Evolutionary conservation across 2,113 vertebrate genomes (phyloP).

Genomic region (Marmota monax): DNA sequence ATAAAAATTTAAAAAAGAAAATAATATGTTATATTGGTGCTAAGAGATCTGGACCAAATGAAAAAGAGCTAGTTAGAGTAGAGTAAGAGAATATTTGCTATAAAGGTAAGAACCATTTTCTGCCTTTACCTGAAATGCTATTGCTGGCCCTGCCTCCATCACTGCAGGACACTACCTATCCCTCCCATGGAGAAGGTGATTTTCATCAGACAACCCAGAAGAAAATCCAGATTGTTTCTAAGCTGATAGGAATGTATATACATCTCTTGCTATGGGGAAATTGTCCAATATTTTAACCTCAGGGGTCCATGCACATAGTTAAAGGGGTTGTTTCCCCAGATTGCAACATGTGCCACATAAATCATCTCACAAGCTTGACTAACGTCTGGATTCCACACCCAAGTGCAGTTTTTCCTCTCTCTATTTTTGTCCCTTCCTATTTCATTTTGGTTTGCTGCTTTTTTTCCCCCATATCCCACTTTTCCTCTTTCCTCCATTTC

Average conservation of each 20-base stretch:
- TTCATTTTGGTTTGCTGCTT: neutral
- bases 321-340: conserved; percentile 66
- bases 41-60: neutral
- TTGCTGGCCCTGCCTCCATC: neutral
- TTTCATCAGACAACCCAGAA: conserved; percentile 64
- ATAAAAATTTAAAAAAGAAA: no score
- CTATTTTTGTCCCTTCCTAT: neutral
- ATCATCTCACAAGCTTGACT: conserved; percentile 51
- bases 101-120: neutral
- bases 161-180: neutral
- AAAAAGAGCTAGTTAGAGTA: conserved; percentile 37
- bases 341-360: conserved; percentile 67
- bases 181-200: neutral
- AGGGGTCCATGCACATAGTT: conserved; percentile 61
- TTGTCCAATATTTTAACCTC: conserved; percentile 72
- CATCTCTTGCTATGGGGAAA: conserved; percentile 70
- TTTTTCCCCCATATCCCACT: neutral
- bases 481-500: neutral
- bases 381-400: neutral
- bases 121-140: neutral
- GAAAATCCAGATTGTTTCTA: conserved; percentile 68
- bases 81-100: conserved; percentile 38
- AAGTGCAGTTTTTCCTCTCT: neutral
- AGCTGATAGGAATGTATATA: conserved; percentile 80
- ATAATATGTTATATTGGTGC: no score